Evolutionary conservation across 37 sponge, comb jelly and placozoan species (phyloP), one percentile per base, ranked within the genome.

Genomic region (Corticium candelabrum): DNA sequence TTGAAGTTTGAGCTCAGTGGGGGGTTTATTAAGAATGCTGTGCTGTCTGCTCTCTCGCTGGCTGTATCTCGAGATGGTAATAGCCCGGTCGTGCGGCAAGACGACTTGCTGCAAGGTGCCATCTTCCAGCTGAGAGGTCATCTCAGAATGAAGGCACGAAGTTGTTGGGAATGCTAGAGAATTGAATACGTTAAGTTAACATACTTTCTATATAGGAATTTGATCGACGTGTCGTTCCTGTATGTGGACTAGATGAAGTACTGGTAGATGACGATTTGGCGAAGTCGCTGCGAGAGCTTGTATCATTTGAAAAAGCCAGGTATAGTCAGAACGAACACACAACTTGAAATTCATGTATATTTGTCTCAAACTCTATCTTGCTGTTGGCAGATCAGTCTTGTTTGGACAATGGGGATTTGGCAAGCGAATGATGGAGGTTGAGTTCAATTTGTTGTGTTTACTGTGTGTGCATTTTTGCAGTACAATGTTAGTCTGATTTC

Each of bases 391-490:
- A 80, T 82, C 87, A 4, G 83, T 90, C 35, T 70, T 90, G 82
- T 90, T 90, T 84, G 91, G 91, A 35, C 91, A 90, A 80, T 90
- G 91, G 91, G 91, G 91, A 40, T 90, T 90, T 84, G 87, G 78
- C 27, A 70, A 68, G 21, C 82, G 41, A n/a, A 77, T 74, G 0
- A 74, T 82, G 35, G 78, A 85, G 75, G 84, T n/a, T n/a, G n/a
- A n/a, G n/a, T n/a, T n/a, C n/a, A n/a, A n/a, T n/a, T n/a, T n/a
- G n/a, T n/a, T n/a, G n/a, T n/a, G n/a, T n/a, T n/a, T n/a, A n/a
- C n/a, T n/a, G n/a, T n/a, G n/a, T n/a, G n/a, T n/a, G n/a, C n/a
- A n/a, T n/a, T n/a, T n/a, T n/a, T n/a, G n/a, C n/a, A n/a, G n/a
- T n/a, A n/a, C n/a, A n/a, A n/a, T n/a, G n/a, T n/a, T n/a, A n/a